phyloP scores from a whole-genome alignment of 2,113 vertebrate species.

The Alectura lathami region DNA sequence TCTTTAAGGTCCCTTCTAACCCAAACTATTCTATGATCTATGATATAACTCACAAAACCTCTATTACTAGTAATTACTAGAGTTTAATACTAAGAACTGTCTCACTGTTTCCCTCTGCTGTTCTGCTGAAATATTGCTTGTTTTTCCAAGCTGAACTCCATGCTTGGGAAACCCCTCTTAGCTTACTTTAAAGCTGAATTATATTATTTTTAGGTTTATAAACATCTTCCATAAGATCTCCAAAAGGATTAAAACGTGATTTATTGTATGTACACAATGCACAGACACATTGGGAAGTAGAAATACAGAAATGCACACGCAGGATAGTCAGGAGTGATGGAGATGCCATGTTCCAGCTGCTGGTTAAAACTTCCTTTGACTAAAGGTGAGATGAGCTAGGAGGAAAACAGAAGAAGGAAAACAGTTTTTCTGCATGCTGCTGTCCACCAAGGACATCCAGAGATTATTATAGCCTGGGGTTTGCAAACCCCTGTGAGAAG shows the following conservation, averaged over 20 bases:
- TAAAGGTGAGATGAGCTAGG: not conserved
- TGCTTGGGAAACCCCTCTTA: not conserved
- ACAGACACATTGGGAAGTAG: not conserved
- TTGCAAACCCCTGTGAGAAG: not conserved
- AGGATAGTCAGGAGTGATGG: not conserved
- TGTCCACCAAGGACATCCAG: not conserved
- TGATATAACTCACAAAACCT: not conserved
- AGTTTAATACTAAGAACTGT: not conserved
- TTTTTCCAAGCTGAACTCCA: not conserved
- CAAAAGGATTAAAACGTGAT: not conserved
- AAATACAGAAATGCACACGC: rapidly evolving
- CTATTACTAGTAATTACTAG: not conserved
- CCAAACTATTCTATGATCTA: too few species aligned
- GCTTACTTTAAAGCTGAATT: not conserved
- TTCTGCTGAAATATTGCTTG: not conserved
- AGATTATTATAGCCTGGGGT: not conserved
- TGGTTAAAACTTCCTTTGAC: not conserved
- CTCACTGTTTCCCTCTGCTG: conserved; percentile 61
- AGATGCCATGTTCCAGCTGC: not conserved
- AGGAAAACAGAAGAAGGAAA: not conserved
- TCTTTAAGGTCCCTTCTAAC: too few species aligned
- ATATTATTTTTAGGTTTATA: not conserved
- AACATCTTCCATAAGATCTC: not conserved
- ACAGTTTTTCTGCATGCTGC: not conserved
- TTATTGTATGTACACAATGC: not conserved